A percentile compares a stretch with the other conserved stretches of the same genome.
phyloP scores from a whole-genome alignment of 2,797 vertebrate species.

The Scomberomorus guttatus region DNA sequence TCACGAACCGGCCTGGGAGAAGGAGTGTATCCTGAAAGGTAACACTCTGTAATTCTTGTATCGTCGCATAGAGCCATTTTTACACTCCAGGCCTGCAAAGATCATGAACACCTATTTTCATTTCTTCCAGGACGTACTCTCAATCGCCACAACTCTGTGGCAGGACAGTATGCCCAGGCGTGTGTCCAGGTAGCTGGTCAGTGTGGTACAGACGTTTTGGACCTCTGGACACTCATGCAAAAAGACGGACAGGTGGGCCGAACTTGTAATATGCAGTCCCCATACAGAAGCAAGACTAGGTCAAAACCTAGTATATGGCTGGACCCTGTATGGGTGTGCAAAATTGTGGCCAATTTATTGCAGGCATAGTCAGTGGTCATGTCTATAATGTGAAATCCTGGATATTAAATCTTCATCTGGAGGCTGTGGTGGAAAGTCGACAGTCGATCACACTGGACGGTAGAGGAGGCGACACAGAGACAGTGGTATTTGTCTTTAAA shows the following conservation, averaged over 20 bases:
- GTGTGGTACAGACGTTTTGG: slow-evolving; percentile 87
- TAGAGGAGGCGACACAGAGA: too few relatives aligned
- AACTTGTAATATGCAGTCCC: background rate
- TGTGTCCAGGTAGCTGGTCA: slow-evolving; percentile 88
- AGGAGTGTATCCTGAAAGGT: slow-evolving; percentile 92
- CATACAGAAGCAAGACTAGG: too few relatives aligned
- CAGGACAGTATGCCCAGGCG: slow-evolving; percentile 90
- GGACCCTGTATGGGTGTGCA: too few relatives aligned
- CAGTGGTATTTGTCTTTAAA: too few relatives aligned
- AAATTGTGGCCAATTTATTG: too few relatives aligned
- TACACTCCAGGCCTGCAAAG: background rate
- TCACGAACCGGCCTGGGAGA: slow-evolving; percentile 91
- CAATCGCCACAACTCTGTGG: slow-evolving; percentile 88
- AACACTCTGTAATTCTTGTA: background rate
- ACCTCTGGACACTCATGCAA: slow-evolving; percentile 97
- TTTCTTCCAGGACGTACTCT: slow-evolving; percentile 84
- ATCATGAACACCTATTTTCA: background rate
- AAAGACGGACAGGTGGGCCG: slow-evolving; percentile 86
- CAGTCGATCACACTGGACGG: too few relatives aligned
- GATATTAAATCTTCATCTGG: too few relatives aligned
- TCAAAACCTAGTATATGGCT: too few relatives aligned
- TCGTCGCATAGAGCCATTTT: background rate
- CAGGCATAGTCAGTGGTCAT: too few relatives aligned
- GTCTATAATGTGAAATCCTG: too few relatives aligned
- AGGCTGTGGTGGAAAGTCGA: too few relatives aligned